These are phyloP conservation scores for Lamprotornis superbus DNA, from an alignment of 2,113 vertebrate species.

Conservation along the genomic window DNA sequence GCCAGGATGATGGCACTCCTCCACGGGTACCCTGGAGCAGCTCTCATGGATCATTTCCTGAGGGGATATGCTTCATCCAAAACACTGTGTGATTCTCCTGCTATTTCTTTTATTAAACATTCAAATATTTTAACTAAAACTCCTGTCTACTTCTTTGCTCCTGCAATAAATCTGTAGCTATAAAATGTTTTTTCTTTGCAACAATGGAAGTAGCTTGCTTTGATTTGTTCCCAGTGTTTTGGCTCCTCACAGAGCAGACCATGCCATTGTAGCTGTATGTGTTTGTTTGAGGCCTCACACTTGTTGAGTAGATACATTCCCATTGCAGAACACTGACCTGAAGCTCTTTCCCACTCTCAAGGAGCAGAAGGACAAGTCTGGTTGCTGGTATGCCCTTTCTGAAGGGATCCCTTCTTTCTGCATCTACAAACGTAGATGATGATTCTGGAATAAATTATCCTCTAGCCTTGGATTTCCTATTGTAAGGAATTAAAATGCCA, in stretches of 20 bases:
- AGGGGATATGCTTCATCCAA: not conserved
- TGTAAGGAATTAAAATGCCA: not conserved
- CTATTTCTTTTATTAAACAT: not conserved
- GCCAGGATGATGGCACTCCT: accelerated
- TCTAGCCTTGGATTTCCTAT: not conserved
- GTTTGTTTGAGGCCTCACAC: not conserved
- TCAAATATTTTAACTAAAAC: not conserved
- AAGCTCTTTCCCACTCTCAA: not conserved
- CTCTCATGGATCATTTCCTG: not conserved
- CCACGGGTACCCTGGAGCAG: not conserved
- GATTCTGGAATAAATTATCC: not conserved
- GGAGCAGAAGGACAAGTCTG: not conserved
- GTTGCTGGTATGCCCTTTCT: not conserved
- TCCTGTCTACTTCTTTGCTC: not conserved
- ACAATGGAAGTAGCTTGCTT: not conserved
- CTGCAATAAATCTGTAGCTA: not conserved
- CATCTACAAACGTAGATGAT: not conserved
- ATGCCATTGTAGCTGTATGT: not conserved
- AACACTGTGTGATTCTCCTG: not conserved
- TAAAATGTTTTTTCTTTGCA: not conserved
- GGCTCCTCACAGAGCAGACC: not conserved
- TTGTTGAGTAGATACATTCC: not conserved
- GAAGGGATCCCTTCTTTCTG: not conserved
- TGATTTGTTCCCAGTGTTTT: not conserved
- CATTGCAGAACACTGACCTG: not conserved